Evolutionary conservation across 1,140 invertebrate genomes (phyloP), one percentile per base, ranked within the genome.

Genomic region (Akabosia matsudoensis): DNA sequence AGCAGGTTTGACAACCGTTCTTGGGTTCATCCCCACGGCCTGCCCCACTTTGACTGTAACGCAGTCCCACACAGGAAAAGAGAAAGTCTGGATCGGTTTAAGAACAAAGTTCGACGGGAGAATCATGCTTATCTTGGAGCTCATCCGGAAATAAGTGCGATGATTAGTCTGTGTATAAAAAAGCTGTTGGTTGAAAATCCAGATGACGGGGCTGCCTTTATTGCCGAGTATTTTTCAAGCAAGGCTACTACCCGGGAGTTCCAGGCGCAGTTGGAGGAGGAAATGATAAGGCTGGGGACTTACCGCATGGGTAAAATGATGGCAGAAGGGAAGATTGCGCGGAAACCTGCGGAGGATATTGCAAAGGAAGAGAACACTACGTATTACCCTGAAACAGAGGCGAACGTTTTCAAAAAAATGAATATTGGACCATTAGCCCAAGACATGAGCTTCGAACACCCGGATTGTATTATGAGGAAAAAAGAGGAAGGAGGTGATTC

Each of bases 141-240:
- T 26, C 73, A 78, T 75, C 74, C 73, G n/a, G 76, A 78, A 34
- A 45, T 78, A 1, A 45, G 67, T 1, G 73, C 76, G 7, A 16
- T 78, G 73, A 30, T 78, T 10, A 26, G 30, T 18, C 22, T 45
- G 18, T 45, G 7, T 18, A 7, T 45, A 7, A 45, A 45, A 70
- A 74, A 73, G 34, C 18, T 77, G 1, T 18, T 77, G 18, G 28
- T 33, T n/a, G 33, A 18, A 3, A 13, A 74, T n/a, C 76, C 76
- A 10, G 1, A 4, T 26, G 73, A 77, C 16, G n/a, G 72, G 13
- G 61, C 64, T 1, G 10, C 34, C 14, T 74, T 22, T 51, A 2
- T 34, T 1, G 73, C 72, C 28, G 76, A 77, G 33, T 77, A 64
- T 33, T 77, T 77, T 52, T 74, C 76, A n/a, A 56, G 10, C 56